A percentile compares a stretch with the other conserved stretches of the same genome.
phyloP scores from a whole-genome alignment of 2,113 vertebrate genomes.

The Brienomyrus brachyistius region DNA sequence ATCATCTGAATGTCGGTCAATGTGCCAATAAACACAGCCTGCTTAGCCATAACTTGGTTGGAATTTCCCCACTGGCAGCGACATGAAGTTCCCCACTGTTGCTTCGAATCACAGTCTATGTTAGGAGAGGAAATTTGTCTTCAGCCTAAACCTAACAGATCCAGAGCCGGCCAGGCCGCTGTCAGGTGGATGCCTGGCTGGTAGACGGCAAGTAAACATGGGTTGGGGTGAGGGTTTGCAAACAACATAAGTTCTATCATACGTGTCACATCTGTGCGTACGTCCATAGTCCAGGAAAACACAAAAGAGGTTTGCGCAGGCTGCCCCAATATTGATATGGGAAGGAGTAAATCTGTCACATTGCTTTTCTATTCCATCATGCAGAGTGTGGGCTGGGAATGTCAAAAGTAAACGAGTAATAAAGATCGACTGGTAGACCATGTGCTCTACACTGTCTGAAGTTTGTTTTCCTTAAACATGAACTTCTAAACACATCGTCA shows the following conservation, averaged over 20 bases:
- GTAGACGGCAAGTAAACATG: background rate
- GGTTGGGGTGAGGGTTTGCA: background rate
- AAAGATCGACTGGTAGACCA: constrained; percentile 10
- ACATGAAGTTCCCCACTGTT: background rate
- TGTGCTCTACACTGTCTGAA: constrained; percentile 3
- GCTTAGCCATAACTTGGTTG: background rate
- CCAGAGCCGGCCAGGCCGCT: background rate
- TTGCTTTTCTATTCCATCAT: constrained; percentile 24
- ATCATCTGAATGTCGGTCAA: background rate
- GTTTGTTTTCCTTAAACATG: constrained; percentile 14
- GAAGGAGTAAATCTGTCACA: background rate
- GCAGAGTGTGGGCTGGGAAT: constrained; percentile 19
- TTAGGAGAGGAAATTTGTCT: background rate
- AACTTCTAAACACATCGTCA: constrained; percentile 20
- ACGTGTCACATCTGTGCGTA: background rate
- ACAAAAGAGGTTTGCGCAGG: background rate
- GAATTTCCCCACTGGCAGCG: background rate
- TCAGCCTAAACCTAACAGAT: background rate
- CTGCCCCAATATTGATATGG: constrained; percentile 15
- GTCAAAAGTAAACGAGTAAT: constrained; percentile 15
- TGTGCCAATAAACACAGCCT: constrained; percentile 8
- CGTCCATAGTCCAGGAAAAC: background rate
- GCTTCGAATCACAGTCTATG: background rate
- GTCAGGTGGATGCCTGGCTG: background rate
- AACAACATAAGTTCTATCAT: background rate